A percentile compares a stretch with the other conserved stretches of the same genome.
Evolutionary conservation across 2,113 vertebrate genomes (phyloP).

Genomic region (Copsychus sechellarum): DNA sequence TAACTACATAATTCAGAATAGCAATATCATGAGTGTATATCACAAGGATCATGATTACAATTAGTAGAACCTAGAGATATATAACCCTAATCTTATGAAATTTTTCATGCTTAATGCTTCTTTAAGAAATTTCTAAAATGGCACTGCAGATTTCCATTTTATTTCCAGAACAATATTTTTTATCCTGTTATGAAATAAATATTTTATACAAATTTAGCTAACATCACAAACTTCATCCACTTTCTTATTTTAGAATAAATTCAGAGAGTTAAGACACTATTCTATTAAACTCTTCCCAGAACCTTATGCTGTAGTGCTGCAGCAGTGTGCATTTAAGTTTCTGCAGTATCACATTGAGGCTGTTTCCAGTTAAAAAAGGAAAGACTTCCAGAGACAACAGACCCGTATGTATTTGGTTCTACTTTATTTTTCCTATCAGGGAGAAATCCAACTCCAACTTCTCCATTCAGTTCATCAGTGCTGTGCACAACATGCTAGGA

Average conservation of each 20-base stretch:
- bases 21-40: not conserved
- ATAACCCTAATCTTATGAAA: not conserved
- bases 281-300: not conserved
- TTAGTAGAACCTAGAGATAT: not conserved
- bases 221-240: not conserved
- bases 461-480: not conserved
- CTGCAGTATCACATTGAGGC: not conserved
- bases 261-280: not conserved
- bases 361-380: not conserved
- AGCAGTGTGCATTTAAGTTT: not conserved
- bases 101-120: not conserved
- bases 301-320: not conserved
- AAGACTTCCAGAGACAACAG: not conserved
- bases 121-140: not conserved
- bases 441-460: not conserved
- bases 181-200: not conserved
- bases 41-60: constrained; percentile 10
- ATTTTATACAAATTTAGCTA: not conserved
- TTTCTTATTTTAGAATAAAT: not conserved
- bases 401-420: not conserved
- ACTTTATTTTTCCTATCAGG: not conserved
- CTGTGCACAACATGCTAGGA: rapidly evolving
- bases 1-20: constrained; percentile 1
- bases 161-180: not conserved
- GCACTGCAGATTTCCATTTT: not conserved